Conservation (phyloP, 2,797 vertebrate genomes). For the Peromyscus aztecus region DNA sequence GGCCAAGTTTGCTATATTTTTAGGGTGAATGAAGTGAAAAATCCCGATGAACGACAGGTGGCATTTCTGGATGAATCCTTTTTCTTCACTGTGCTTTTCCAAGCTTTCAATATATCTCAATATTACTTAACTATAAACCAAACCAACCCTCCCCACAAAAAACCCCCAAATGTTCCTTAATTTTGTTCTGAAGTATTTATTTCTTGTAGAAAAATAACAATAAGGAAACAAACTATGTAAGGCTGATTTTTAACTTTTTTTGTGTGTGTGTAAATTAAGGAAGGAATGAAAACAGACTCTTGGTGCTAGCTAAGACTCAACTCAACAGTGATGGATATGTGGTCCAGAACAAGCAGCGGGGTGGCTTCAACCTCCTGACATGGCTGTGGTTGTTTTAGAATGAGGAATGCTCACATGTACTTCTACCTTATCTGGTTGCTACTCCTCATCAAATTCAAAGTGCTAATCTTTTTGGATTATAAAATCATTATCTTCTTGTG, state of each 20-base stretch:
- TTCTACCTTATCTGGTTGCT: neutral
- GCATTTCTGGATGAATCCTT: neutral
- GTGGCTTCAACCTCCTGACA: neutral
- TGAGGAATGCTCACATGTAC: neutral
- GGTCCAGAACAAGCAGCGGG: neutral
- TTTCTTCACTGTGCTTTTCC: constrained; percentile 25
- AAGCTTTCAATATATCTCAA: neutral
- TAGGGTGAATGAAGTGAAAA: neutral
- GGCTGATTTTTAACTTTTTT: neutral
- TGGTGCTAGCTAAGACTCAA: neutral
- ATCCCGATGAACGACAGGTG: neutral
- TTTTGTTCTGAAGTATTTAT: neutral
- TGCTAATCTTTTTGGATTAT: neutral
- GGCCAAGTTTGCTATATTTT: constrained; percentile 2
- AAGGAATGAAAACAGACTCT: neutral
- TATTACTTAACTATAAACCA: neutral
- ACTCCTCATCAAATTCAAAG: neutral
- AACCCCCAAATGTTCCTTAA: neutral
- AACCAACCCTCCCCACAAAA: neutral
- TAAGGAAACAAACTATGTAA: neutral
- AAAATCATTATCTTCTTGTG: neutral
- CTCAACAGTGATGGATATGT: neutral
- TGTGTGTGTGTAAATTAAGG: neutral
- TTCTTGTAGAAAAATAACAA: neutral
- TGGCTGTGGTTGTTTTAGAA: constrained; percentile 6